A percentile compares a stretch with the other conserved stretches of the same genome.
Evolutionary conservation across 2,888 invertebrate species (phyloP).

Genomic region (Anthophora plumipes): DNA sequence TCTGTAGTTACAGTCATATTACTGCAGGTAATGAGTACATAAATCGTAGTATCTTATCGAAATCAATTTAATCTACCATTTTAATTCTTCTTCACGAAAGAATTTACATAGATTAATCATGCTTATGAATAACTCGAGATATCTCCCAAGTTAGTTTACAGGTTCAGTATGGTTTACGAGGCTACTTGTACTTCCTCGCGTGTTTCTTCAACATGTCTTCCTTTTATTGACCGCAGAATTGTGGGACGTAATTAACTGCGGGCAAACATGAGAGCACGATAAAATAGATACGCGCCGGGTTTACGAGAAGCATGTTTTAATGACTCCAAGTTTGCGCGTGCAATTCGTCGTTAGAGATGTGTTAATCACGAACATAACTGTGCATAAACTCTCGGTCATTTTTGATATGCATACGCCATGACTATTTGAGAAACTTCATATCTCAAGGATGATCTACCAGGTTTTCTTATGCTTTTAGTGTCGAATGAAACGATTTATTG

Average conservation of each 20-base stretch:
- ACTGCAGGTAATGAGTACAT: too few relatives aligned
- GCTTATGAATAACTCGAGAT: background rate
- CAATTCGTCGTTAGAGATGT: constrained; percentile 22
- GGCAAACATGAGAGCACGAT: constrained; percentile 11
- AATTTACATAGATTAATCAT: background rate
- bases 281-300: constrained; percentile 7
- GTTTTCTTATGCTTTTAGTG: background rate
- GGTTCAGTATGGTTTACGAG: constrained; percentile 7
- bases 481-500: background rate
- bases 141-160: background rate
- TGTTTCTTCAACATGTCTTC: constrained; percentile 8
- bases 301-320: constrained; percentile 2
- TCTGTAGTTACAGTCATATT: background rate
- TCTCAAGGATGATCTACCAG: background rate
- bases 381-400: background rate
- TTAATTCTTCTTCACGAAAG: background rate
- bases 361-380: constrained; percentile 9
- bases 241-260: constrained; percentile 10
- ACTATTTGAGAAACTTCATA: background rate
- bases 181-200: constrained; percentile 3
- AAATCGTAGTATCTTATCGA: background rate
- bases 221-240: background rate
- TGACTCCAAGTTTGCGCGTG: background rate
- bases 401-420: background rate
- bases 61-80: background rate